A percentile compares a stretch with the other conserved stretches of the same genome.
Evolutionary conservation across 2,113 vertebrate species (phyloP).

Genomic region (Channa maculata): DNA sequence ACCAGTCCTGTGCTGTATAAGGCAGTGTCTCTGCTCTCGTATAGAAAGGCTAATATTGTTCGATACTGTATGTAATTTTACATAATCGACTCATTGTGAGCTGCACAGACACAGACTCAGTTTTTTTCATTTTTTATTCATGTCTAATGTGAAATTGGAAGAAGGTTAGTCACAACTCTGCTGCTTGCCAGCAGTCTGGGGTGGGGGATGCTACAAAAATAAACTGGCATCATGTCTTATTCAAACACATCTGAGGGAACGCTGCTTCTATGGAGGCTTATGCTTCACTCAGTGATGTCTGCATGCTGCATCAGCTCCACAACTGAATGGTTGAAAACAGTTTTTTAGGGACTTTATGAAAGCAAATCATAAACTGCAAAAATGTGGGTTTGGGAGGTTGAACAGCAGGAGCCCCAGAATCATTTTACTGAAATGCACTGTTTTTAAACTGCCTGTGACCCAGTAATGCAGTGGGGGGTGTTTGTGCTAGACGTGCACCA

Average conservation of each 20-base stretch:
- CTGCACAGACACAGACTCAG: constrained; percentile 7
- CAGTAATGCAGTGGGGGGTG: constrained; percentile 21
- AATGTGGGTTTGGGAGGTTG: constrained; percentile 42
- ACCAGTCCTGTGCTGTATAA: constrained; percentile 15
- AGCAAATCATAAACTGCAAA: constrained; percentile 63
- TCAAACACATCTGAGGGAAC: constrained; percentile 68
- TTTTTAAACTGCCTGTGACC: constrained; percentile 51
- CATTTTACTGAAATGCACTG: constrained; percentile 37
- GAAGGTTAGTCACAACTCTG: constrained; percentile 54
- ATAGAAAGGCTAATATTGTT: constrained; percentile 7
- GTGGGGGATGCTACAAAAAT: constrained; percentile 69
- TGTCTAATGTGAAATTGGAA: constrained; percentile 49
- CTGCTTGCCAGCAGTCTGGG: constrained; percentile 66
- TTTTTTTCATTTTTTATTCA: constrained; percentile 12
- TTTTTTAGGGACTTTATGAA: constrained; percentile 62
- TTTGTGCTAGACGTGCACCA: constrained; percentile 34
- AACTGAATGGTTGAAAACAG: constrained; percentile 29
- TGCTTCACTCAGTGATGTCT: constrained; percentile 40
- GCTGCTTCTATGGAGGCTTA: constrained; percentile 45
- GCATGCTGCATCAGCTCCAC: constrained; percentile 54
- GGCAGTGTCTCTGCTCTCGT: not conserved
- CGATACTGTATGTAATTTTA: constrained; percentile 25
- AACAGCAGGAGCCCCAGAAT: constrained; percentile 36
- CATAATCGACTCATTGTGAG: constrained; percentile 21
- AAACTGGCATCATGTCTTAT: constrained; percentile 74